phyloP scores from a whole-genome alignment of 2,888 invertebrate species.

The Chydorus sphaericus region DNA sequence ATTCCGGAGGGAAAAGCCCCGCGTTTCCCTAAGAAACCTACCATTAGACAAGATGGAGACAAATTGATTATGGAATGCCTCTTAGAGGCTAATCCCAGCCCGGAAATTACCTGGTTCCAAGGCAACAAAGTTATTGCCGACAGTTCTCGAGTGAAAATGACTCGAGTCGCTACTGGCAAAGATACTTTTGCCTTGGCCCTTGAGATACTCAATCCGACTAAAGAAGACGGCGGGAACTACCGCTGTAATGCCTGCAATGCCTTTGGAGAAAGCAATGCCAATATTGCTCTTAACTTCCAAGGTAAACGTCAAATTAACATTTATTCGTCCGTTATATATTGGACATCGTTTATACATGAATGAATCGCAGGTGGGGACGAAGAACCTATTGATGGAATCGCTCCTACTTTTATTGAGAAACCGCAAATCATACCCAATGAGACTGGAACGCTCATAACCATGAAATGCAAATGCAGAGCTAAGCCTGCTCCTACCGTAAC shows the following conservation, averaged over 20 bases:
- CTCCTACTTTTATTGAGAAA: slow-evolving; percentile 95
- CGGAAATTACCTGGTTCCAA: slow-evolving; percentile 91
- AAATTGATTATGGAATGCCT: slow-evolving; percentile 88
- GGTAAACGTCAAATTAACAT: slow-evolving; percentile 72
- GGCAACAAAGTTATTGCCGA: slow-evolving; percentile 69
- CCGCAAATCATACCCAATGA: slow-evolving; percentile 98
- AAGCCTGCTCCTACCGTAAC: slow-evolving; percentile 87
- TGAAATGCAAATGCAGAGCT: slow-evolving; percentile 92
- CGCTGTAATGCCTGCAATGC: slow-evolving; percentile 97
- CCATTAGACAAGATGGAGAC: slow-evolving; percentile 85
- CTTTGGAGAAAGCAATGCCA: slow-evolving; percentile 98
- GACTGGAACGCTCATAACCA: slow-evolving; percentile 87
- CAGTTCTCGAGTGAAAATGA: slow-evolving; percentile 77
- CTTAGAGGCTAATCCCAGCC: slow-evolving; percentile 86
- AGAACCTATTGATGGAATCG: slow-evolving; percentile 69
- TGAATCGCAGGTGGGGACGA: slow-evolving; percentile 16
- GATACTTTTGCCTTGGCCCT: slow-evolving; percentile 81
- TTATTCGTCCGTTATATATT: neutral
- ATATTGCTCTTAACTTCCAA: slow-evolving; percentile 98
- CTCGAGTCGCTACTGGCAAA: slow-evolving; percentile 71
- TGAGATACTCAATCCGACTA: slow-evolving; percentile 87
- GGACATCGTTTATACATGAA: neutral
- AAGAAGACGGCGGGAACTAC: slow-evolving; percentile 95
- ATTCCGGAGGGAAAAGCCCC: slow-evolving; percentile 92
- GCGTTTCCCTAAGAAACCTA: slow-evolving; percentile 91